Percentiles rank a stretch among this genome's conserved stretches.
phyloP scores from a whole-genome alignment of 1,140 invertebrate species.

The Drosophila lowei region DNA sequence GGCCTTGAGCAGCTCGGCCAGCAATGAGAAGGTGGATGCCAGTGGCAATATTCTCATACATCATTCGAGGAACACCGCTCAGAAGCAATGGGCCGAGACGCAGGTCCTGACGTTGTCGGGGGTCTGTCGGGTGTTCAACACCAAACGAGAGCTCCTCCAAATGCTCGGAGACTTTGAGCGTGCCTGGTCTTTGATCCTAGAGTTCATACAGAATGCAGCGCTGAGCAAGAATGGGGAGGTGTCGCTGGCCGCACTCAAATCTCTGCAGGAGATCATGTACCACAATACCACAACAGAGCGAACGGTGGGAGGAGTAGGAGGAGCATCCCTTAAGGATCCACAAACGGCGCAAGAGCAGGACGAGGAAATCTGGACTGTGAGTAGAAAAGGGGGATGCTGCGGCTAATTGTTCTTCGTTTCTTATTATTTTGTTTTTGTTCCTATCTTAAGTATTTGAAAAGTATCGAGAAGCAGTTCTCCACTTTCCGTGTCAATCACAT shows the following conservation, averaged over 20 bases:
- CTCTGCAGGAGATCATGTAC: slow-evolving; percentile 96
- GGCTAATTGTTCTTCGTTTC: not conserved
- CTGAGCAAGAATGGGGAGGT: slow-evolving; percentile 96
- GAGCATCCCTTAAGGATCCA: slow-evolving; percentile 55
- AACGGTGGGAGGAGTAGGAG: slow-evolving; percentile 49
- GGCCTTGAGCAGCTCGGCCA: slow-evolving; percentile 94
- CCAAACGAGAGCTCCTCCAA: slow-evolving; percentile 93
- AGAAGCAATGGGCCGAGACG: slow-evolving; percentile 99
- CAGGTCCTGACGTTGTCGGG: slow-evolving; percentile 88
- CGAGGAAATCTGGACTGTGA: slow-evolving; percentile 88
- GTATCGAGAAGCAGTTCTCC: not conserved
- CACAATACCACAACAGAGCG: slow-evolving; percentile 57
- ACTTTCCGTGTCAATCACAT: no score
- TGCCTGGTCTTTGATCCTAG: slow-evolving; percentile 95
- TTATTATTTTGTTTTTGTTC: slow-evolving; percentile 1
- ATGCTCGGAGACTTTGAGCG: slow-evolving; percentile 94
- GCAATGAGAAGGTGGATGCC: slow-evolving; percentile 95
- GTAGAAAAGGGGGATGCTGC: not conserved
- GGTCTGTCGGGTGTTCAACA: slow-evolving; percentile 91
- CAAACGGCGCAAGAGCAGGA: slow-evolving; percentile 83
- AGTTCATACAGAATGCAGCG: slow-evolving; percentile 96
- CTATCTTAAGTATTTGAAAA: not conserved
- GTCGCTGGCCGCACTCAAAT: slow-evolving; percentile 96
- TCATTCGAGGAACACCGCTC: slow-evolving; percentile 98
- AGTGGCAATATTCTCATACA: slow-evolving; percentile 98